phyloP scores from a whole-genome alignment of 1,140 invertebrate genomes.

The Drosophila ananassae region DNA sequence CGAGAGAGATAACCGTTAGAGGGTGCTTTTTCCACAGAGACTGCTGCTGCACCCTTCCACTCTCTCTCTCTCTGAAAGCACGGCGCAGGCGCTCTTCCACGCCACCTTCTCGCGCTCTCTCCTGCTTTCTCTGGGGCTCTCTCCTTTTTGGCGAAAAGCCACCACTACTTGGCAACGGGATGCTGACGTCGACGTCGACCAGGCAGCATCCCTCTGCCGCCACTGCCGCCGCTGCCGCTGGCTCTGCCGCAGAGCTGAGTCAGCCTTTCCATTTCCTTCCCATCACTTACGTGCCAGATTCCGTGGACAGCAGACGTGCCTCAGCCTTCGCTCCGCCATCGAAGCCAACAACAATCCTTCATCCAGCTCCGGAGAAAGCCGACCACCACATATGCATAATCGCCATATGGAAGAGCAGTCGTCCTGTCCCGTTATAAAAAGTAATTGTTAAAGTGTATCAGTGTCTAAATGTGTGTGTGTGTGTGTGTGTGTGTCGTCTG shows the following conservation, averaged over 20 bases:
- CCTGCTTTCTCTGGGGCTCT: conserved; percentile 12
- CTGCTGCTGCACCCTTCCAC: conserved; percentile 75
- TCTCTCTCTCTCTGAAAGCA: conserved; percentile 5
- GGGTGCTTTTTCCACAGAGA: conserved; percentile 32
- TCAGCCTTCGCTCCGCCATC: conserved; percentile 14
- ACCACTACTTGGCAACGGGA: conserved; percentile 24
- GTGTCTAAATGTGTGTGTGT: conserved; percentile 4
- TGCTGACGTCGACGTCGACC: conserved; percentile 41
- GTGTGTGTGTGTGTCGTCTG: conserved; percentile 30
- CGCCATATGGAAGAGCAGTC: conserved; percentile 64
- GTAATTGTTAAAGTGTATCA: conserved; percentile 51
- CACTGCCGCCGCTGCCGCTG: conserved; percentile 4
- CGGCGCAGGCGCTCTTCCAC: conserved; percentile 52
- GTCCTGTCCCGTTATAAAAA: conserved; percentile 48
- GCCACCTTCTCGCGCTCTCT: conserved; percentile 1
- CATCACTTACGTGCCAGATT: conserved; percentile 71
- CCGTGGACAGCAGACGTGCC: conserved; percentile 62
- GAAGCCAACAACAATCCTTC: not conserved
- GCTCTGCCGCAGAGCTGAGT: conserved; percentile 35
- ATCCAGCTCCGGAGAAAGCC: conserved; percentile 28
- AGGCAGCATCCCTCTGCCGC: conserved; percentile 66
- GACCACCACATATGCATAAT: conserved; percentile 25
- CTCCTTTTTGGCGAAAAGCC: conserved; percentile 2
- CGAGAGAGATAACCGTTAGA: conserved; percentile 8
- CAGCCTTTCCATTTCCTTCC: conserved; percentile 38